Conservation (phyloP, 1,140 invertebrate species). For the Chlorops oryzae region DNA sequence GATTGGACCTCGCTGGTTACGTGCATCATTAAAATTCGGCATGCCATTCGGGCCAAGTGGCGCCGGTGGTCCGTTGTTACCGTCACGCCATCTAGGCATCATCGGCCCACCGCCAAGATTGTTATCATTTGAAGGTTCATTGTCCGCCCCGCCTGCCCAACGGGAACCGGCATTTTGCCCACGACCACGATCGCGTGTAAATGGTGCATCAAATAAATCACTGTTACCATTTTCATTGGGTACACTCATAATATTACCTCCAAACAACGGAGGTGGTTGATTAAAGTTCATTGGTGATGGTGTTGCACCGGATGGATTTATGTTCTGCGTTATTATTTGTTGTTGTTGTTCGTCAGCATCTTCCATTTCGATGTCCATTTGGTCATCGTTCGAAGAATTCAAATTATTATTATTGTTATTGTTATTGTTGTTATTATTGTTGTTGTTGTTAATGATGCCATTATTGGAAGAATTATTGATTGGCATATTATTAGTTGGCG, state of each 20-base stretch:
- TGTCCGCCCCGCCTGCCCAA: conserved; percentile 33
- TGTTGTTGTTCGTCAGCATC: conserved; percentile 49
- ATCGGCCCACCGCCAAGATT: conserved; percentile 26
- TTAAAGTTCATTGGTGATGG: conserved; percentile 28
- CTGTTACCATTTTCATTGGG: background rate
- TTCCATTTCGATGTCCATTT: conserved; percentile 61
- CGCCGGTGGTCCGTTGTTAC: no score
- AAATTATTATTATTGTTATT: no score
- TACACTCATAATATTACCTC: conserved; percentile 4
- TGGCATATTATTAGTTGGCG: conserved; percentile 18
- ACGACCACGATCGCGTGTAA: conserved; percentile 15
- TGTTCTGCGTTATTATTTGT: no score
- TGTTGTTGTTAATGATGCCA: background rate
- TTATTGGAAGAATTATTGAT: no score
- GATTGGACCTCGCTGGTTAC: conserved; percentile 12
- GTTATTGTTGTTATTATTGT: conserved; percentile 27
- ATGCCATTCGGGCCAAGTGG: conserved; percentile 1
- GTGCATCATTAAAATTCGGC: conserved; percentile 10
- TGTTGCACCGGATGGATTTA: conserved; percentile 37
- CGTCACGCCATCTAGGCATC: conserved; percentile 14
- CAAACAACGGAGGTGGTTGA: conserved; percentile 32
- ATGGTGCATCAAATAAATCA: background rate
- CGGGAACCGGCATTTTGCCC: conserved; percentile 19
- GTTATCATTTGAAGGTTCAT: conserved; percentile 27
- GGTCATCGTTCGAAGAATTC: conserved; percentile 57